Percentiles rank a stretch among this genome's conserved stretches.
phyloP scores from a whole-genome alignment of 2,888 invertebrate genomes.

The Agapostemon virescens region DNA sequence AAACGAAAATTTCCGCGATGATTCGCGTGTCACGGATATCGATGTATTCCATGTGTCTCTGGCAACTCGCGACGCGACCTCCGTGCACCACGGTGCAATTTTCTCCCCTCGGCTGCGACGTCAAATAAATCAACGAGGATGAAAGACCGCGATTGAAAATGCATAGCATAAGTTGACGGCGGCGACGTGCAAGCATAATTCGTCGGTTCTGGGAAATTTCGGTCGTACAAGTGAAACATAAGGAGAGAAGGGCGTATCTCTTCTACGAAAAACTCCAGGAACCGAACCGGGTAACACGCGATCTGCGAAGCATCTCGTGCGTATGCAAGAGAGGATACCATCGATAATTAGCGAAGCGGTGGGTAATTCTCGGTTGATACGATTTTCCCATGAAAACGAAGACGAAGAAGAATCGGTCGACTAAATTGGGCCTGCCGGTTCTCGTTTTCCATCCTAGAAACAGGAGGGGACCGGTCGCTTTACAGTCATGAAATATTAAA shows the following conservation, averaged over 20 bases:
- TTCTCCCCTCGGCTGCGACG: neutral
- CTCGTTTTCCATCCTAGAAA: neutral
- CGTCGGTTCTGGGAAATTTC: slow-evolving; percentile 23
- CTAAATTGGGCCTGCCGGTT: neutral
- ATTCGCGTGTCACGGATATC: neutral
- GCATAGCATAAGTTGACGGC: neutral
- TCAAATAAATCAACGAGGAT: slow-evolving; percentile 48
- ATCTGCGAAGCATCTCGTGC: slow-evolving; percentile 22
- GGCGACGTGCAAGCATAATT: neutral
- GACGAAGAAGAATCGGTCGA: neutral
- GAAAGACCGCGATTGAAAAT: slow-evolving; percentile 43
- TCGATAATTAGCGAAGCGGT: slow-evolving; percentile 14
- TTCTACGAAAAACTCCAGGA: neutral
- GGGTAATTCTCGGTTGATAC: neutral
- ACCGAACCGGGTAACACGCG: slow-evolving; percentile 8
- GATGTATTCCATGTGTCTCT: neutral
- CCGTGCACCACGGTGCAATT: neutral
- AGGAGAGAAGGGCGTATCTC: neutral
- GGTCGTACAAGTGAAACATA: neutral
- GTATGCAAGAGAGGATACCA: neutral
- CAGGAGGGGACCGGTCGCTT: slow-evolving; percentile 6
- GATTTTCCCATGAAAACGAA: neutral
- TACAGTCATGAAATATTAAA: slow-evolving; percentile 44
- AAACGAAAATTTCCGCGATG: no score
- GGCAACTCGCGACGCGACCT: neutral